Evolutionary conservation across 2,888 invertebrate genomes (phyloP).

Genomic region (Strigamia maritima): DNA sequence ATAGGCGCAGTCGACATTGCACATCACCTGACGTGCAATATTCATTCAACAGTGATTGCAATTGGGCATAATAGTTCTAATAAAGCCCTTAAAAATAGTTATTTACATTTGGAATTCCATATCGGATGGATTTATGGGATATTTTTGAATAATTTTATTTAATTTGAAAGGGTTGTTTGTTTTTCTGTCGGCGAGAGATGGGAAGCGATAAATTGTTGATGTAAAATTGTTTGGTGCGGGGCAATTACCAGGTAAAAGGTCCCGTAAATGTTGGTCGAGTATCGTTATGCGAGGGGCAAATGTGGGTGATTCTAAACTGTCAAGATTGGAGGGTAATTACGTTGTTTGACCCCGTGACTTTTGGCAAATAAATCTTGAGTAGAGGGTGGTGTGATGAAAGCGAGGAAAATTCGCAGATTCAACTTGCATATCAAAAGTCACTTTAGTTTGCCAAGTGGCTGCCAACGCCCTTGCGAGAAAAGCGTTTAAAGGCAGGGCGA

Average conservation of each 20-base stretch:
- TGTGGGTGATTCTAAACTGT: slow-evolving; percentile 2
- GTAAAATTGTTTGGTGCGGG: not conserved
- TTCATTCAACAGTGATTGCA: not conserved
- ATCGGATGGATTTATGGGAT: not conserved
- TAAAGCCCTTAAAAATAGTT: no score
- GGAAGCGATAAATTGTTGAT: not conserved
- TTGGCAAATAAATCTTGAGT: not conserved
- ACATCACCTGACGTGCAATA: not conserved
- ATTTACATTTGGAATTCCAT: not conserved
- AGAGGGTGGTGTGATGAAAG: slow-evolving; percentile 23
- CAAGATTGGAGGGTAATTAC: slow-evolving; percentile 11
- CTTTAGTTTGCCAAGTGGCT: not conserved
- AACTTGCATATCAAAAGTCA: slow-evolving; percentile 15
- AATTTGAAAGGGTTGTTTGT: slow-evolving; percentile 16
- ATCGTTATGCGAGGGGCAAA: not conserved
- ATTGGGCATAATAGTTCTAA: not conserved
- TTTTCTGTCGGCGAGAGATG: not conserved
- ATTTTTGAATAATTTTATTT: not conserved
- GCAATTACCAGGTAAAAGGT: not conserved
- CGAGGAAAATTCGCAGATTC: slow-evolving; percentile 16
- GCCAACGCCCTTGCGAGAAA: slow-evolving; percentile 6
- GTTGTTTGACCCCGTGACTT: not conserved
- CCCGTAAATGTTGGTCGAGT: not conserved
- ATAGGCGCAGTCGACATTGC: not conserved
- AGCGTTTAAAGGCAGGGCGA: slow-evolving; percentile 9